phyloP scores from a whole-genome alignment of 1,140 invertebrate genomes.

The Geopemphigus sp. region DNA sequence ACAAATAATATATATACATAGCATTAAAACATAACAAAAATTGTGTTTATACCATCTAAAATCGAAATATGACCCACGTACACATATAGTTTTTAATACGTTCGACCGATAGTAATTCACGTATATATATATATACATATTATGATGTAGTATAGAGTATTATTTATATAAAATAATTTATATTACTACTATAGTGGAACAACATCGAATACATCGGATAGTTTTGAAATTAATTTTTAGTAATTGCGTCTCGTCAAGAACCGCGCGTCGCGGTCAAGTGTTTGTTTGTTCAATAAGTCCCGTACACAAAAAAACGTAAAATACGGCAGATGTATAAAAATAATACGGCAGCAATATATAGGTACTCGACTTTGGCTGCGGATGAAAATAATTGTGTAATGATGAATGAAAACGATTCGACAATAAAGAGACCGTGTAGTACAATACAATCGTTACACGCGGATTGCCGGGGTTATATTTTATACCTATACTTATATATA shows the following conservation, averaged over 20 bases:
- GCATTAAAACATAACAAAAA: too few species aligned
- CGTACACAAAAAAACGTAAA: background rate
- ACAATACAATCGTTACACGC: conserved; percentile 2
- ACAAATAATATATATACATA: too few species aligned
- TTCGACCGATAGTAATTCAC: too few species aligned
- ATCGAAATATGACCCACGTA: too few species aligned
- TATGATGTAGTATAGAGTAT: too few species aligned
- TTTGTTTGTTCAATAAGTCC: conserved; percentile 11
- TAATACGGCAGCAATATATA: background rate
- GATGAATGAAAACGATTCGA: conserved; percentile 44
- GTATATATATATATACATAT: too few species aligned
- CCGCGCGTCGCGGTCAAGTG: conserved; percentile 12
- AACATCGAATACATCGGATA: too few species aligned
- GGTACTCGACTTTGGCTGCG: conserved; percentile 16
- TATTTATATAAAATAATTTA: too few species aligned
- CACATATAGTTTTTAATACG: too few species aligned
- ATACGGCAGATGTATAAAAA: conserved; percentile 25
- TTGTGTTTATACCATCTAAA: too few species aligned
- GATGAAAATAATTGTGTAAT: conserved; percentile 33
- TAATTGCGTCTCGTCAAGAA: background rate
- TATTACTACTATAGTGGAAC: too few species aligned
- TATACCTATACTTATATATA: background rate
- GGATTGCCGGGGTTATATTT: background rate
- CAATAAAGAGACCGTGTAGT: background rate
- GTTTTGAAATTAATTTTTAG: background rate